Evolutionary conservation across 2,113 vertebrate genomes (phyloP), one percentile per base, ranked within the genome.

Genomic region (Cottus gobio): DNA sequence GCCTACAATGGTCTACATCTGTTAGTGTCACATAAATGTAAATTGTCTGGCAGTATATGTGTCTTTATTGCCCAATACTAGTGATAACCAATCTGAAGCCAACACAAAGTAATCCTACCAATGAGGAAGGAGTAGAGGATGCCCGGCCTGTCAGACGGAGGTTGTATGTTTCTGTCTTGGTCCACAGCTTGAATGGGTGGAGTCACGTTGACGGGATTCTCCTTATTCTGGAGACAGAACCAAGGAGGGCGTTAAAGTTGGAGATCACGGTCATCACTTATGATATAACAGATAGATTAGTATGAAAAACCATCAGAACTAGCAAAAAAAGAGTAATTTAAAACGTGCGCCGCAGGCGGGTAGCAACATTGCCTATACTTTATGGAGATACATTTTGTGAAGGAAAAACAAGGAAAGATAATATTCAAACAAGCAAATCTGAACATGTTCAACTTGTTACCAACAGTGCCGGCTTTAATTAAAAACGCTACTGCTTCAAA

Each of bases 121-220:
- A 99, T 96, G 79, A 99, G 96, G 88, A 99, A 96, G 93, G 96
- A 97, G 92, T 96, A 99, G 10, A 98, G 89, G 84, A 99, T 97
- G 60, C 96, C 97, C 0, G 98, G 98, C n/a, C 96, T 95, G 7
- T 98, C 97, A 1, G 97, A 96, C 0, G 96, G 95, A 46, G 98
- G 98, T 68, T 98, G 97, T 72, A 99, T 98, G 90, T 99, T 96
- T 63, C 91, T 91, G 89, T 99, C 98, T 85, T 99, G 97, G 93
- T 99, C 98, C 89, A 97, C 95, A 66, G 98, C 98, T 91, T 96
- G 95, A 80, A 99, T 98, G 4, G 95, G 91, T 67, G 98, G 98
- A 12, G 96, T 96, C 90, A 99, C 97, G 76, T 96, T 96, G 85
- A 99, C 94, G 24, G 98, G 98, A 85, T 98, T 99, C 85, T 97